Base-by-base conservation (phyloP, 1,140 invertebrate species). In the Sesamia nonagrioides region DNA sequence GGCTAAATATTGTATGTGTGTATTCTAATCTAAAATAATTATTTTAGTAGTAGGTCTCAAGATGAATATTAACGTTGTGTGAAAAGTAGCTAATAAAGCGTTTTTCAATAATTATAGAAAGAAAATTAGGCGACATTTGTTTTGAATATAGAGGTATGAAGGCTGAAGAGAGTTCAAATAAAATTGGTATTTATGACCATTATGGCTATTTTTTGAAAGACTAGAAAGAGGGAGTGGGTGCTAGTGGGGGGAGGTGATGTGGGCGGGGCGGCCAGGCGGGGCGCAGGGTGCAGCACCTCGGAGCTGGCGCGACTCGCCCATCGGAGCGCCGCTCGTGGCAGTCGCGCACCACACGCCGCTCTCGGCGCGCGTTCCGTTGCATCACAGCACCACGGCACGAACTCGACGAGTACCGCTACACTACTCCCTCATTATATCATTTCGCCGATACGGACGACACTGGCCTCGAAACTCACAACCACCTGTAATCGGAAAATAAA, bases 261-360 rank as follows among this genome's bases (percentile, higher is more conserved):
- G 86, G 91, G 91, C 91, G 89, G 89, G 84, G 84, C 89, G 81
- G 78, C 68, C 87, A 82, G 91, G 88, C 89, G 92, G 92, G 92
- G 93, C 91, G 88, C 88, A 91, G 89, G 91, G 91, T 93, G 90
- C 93, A 77, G 80, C 45, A 61, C 73, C 88, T 87, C 88, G 89
- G 89, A 87, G 89, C 89, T 79, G 79, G 84, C 86, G 83, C 77
- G 85, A 50, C 85, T 90, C 89, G 88, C 89, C 90, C 89, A 89
- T 84, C 81, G 79, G 85, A 82, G 85, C 79, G 71, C 73, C 48
- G 48, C 77, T 58, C 75, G 63, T 78, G 86, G 69, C 89, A 92
- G 90, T 91, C 89, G 89, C 85, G 83, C 80, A 86, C 85, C 78
- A 87, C 79, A 77, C 86, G 85, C 87, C 90, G 87, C 45, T 71